Evolutionary conservation across 2,113 vertebrate genomes (phyloP), one percentile per base, ranked within the genome.

Genomic region (Nymphicus hollandicus): DNA sequence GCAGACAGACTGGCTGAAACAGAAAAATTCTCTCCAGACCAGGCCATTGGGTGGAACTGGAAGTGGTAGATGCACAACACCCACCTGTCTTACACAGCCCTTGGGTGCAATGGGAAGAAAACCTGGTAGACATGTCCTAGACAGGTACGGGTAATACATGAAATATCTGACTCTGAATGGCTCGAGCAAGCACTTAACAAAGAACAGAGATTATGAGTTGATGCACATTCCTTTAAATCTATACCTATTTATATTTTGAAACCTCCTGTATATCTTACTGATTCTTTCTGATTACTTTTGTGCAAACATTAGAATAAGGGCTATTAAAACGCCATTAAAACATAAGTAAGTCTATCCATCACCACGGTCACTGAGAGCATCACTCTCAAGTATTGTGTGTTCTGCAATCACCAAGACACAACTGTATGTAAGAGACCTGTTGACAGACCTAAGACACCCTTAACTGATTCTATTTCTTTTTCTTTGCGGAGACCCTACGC

Each of bases 61-160:
- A 47, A 49, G 47, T 4, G 27, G 1, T 8, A 29, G 53, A 25
- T 23, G 55, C 28, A 58, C 35, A 8, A 3, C 17, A 64, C 29
- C 29, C 22, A 33, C 11, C 10, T 0, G 1, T 35, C n/a, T 76
- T 14, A 64, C 29, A 41, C 22, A 56, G 0, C 2, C 17, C 70
- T 29, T 16, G 52, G 41, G 50, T 56, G 52, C 55, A 83, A 46
- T 0, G 0, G 49, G 27, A 81, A 71, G 47, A 79, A 47, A 88
- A 46, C 10, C 28, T 58, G 43, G 23, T 5, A 43, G 55, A 39
- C 1, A 3, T 3, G 15, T 31, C 39, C n/a, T 43, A 44, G 13
- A 13, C 9, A 41, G 33, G 52, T 43, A 83, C 50, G 46, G 47
- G 33, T 37, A 74, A 17, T 7, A 74, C 35, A 77, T 6, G 24